A percentile compares a stretch with the other conserved stretches of the same genome.
These are phyloP conservation scores for Myodes glareolus DNA, from an alignment of 2,113 vertebrate genomes.

Conservation along the genomic window DNA sequence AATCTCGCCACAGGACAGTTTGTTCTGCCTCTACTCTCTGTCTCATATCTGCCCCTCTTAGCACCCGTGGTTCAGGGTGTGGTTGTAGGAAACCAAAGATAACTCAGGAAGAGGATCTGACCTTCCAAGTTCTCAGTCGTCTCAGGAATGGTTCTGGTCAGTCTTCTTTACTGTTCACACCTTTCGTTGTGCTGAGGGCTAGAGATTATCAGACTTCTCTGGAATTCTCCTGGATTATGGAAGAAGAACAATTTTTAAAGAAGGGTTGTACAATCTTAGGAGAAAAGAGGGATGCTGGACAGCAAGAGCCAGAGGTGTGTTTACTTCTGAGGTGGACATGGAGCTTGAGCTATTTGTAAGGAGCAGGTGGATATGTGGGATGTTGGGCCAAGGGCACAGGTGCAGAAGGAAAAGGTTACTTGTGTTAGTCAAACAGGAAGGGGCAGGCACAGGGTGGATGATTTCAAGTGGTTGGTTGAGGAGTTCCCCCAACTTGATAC, in stretches of 20 bases:
- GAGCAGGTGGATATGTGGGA: not conserved
- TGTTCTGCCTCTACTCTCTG: not conserved
- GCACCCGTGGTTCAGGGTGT: not conserved
- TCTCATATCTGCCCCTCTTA: not conserved
- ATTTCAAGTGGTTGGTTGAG: not conserved
- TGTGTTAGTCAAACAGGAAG: not conserved
- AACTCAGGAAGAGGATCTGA: not conserved
- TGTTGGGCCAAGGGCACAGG: not conserved
- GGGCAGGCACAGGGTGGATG: not conserved
- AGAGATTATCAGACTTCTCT: not conserved
- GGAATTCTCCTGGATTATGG: not conserved
- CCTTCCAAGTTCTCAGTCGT: not conserved
- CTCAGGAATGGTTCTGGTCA: not conserved
- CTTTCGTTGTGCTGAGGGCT: not conserved
- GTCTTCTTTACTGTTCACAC: not conserved
- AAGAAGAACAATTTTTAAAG: not conserved
- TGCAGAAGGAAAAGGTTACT: not conserved
- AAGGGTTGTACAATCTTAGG: not conserved
- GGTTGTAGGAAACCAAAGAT: not conserved
- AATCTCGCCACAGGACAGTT: no score
- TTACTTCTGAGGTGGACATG: not conserved
- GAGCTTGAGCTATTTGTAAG: not conserved
- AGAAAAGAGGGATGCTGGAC: not conserved
- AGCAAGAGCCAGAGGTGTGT: not conserved
- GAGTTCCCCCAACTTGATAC: slow-evolving; percentile 13